These are phyloP conservation scores for Choloepus hoffmanni DNA, from an alignment of 2,113 vertebrate genomes.

Conservation along the genomic window DNA sequence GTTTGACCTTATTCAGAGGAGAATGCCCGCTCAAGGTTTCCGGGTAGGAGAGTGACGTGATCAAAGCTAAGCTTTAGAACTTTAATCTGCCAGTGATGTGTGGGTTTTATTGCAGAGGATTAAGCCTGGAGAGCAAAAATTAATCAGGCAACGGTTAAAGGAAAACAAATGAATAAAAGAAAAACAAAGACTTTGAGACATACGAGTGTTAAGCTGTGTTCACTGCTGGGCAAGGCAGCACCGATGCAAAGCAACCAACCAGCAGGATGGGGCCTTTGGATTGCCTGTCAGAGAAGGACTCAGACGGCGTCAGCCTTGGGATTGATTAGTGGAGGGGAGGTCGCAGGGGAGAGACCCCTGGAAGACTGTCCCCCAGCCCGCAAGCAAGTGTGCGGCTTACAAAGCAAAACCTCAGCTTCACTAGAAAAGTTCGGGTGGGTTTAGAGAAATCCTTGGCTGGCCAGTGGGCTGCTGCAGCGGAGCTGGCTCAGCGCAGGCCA, in stretches of 20 bases:
- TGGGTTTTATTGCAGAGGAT: neutral
- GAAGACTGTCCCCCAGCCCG: too few relatives aligned
- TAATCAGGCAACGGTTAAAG: neutral
- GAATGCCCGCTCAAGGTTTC: neutral
- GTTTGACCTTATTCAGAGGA: neutral
- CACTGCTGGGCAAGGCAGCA: neutral
- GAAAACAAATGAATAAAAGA: neutral
- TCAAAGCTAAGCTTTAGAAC: neutral
- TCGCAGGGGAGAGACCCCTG: too few relatives aligned
- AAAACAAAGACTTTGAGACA: neutral
- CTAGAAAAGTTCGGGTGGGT: rapidly evolving
- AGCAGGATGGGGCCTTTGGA: neutral
- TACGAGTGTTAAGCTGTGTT: too few relatives aligned
- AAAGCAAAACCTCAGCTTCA: neutral
- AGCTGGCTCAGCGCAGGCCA: neutral
- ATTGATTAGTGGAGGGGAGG: neutral
- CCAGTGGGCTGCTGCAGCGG: neutral
- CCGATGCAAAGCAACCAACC: too few relatives aligned
- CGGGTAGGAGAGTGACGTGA: neutral
- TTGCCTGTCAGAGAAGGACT: too few relatives aligned
- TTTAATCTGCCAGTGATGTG: neutral
- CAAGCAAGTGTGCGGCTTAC: neutral
- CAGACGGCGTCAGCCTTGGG: rapidly evolving
- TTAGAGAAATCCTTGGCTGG: neutral
- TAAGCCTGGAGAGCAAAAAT: neutral